Evolutionary conservation across 2,113 vertebrate genomes (phyloP).

Genomic region (Caranx melampygus): DNA sequence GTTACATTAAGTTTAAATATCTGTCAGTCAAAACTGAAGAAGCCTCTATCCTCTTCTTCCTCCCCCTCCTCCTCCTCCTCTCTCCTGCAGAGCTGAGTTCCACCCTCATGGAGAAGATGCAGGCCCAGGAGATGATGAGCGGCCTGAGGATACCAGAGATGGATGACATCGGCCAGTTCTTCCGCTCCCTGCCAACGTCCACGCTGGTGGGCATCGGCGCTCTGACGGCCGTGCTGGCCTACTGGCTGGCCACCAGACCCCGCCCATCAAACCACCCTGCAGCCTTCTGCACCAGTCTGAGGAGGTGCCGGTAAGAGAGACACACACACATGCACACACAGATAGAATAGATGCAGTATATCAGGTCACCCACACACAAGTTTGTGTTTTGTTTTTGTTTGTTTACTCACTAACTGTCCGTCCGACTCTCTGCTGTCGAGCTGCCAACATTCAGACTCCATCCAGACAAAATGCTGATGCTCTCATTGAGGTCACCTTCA

Average conservation of each 20-base stretch:
- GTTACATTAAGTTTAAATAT: background rate
- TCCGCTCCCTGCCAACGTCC: conserved; percentile 90
- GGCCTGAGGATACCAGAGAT: conserved; percentile 91
- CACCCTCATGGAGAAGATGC: conserved; percentile 95
- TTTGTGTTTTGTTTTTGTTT: background rate
- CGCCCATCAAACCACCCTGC: conserved; percentile 91
- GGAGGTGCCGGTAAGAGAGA: conserved; percentile 89
- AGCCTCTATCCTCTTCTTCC: background rate
- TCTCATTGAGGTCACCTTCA: conserved; percentile 7
- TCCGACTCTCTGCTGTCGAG: background rate
- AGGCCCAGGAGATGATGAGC: conserved; percentile 92
- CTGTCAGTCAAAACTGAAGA: background rate
- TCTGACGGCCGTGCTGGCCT: conserved; percentile 90
- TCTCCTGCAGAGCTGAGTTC: conserved; percentile 88
- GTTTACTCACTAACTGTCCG: too few relatives aligned
- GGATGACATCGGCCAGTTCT: conserved; percentile 90
- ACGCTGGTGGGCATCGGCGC: conserved; percentile 93
- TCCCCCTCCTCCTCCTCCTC: background rate
- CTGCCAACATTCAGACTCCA: conserved; percentile 1
- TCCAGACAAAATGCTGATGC: background rate
- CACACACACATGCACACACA: background rate
- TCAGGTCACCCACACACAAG: background rate
- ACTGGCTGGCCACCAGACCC: conserved; percentile 95
- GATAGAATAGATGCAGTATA: background rate
- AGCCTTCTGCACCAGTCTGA: conserved; percentile 92